Evolutionary conservation across 2,797 vertebrate genomes (phyloP).

Genomic region (Poecilia picta): DNA sequence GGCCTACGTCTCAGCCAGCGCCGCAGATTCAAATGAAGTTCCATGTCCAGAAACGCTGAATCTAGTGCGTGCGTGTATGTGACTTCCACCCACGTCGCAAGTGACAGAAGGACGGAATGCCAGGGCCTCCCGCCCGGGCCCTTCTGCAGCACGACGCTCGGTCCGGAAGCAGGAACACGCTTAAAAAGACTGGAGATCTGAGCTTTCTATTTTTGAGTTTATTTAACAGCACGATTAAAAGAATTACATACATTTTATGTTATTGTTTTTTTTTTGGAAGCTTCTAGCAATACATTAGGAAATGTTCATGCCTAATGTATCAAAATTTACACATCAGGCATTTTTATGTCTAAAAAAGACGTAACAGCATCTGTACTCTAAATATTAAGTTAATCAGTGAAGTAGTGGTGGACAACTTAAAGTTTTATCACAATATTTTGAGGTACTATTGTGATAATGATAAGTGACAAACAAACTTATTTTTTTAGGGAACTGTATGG

Average conservation of each 20-base stretch:
- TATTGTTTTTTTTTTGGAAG: background rate
- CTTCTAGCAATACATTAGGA: background rate
- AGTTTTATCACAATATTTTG: no score
- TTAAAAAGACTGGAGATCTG: background rate
- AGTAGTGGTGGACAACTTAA: background rate
- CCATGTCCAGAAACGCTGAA: conserved; percentile 32
- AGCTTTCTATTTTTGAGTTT: background rate
- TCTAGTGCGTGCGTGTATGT: conserved; percentile 22
- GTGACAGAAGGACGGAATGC: conserved; percentile 51
- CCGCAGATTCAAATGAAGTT: conserved; percentile 65
- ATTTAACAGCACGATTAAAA: background rate
- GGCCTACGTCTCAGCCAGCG: conserved; percentile 70
- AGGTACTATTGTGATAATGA: no score
- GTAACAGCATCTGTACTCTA: background rate
- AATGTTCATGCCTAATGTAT: background rate
- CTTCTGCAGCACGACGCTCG: conserved; percentile 39
- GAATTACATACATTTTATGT: background rate
- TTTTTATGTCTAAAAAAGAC: background rate
- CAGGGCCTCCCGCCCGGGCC: conserved; percentile 41
- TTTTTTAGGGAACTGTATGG: no score
- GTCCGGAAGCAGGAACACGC: background rate
- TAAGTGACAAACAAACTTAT: no score
- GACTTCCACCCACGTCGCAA: conserved; percentile 66
- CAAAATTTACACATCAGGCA: background rate
- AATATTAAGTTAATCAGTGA: background rate